A percentile compares a stretch with the other conserved stretches of the same genome.
Conservation (phyloP, 92 coral and sea anemone species). For the Meandrina meandrites region DNA sequence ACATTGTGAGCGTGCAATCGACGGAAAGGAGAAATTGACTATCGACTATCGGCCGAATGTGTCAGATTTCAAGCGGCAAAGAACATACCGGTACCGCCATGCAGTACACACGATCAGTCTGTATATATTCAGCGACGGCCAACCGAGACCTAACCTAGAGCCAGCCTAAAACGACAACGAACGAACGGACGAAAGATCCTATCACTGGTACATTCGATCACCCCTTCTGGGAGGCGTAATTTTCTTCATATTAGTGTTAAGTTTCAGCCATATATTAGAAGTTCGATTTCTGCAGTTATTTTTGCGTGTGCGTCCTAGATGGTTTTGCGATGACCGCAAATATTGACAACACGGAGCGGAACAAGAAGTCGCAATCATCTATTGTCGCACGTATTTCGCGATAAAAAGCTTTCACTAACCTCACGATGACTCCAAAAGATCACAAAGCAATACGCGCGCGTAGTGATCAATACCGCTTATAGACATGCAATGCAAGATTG, state of each 20-base stretch:
- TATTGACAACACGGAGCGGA: conserved; percentile 30
- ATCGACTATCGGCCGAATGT: neutral
- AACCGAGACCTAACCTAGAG: conserved; percentile 27
- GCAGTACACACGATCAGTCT: conserved; percentile 19
- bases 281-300: neutral
- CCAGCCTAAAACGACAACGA: neutral
- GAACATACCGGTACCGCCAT: conserved; percentile 26
- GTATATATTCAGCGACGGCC: neutral
- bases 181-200: conserved; percentile 3
- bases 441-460: conserved; percentile 33
- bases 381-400: conserved; percentile 2
- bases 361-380: conserved; percentile 9
- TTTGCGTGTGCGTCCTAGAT: conserved; percentile 20
- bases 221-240: conserved; percentile 18
- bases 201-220: conserved; percentile 14
- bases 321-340: conserved; percentile 27
- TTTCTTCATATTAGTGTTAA: conserved; percentile 13
- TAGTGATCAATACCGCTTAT: conserved; percentile 2
- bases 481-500: neutral
- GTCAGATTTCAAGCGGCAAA: conserved; percentile 31
- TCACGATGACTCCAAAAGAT: conserved; percentile 27
- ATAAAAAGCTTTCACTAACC: conserved; percentile 4
- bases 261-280: neutral
- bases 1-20: neutral
- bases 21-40: conserved; percentile 1